Base-by-base conservation (phyloP, 2,113 vertebrate species). In the Gasterosteus nipponicus region DNA sequence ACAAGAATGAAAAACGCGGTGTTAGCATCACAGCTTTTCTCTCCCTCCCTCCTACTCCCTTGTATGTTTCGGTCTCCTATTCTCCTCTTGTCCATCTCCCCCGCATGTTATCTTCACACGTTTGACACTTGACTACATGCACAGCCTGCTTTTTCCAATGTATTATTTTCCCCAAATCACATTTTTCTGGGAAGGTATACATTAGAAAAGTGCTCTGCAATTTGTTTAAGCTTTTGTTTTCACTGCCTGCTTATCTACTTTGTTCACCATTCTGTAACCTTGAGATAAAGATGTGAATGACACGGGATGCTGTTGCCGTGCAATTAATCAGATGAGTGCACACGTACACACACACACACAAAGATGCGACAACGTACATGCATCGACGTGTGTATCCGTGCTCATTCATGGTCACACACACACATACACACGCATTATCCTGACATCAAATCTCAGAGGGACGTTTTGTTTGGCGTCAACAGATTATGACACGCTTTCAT, bases 241-340 rank as follows among this genome's bases (percentile, higher is more conserved):
- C 44, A 18, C 47, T 2, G 41, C 53, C 72, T 77, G 73, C 76
- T 89, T 87, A 91, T 89, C 87, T 76, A 31, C 76, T 79, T 81
- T 69, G 77, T 86, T 87, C 82, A 82, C 89, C 89, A 82, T 68
- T 83, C 88, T 91, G 91, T 86, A 90, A 89, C 91, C 90, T 92
- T 89, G 87, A 89, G 90, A 92, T 90, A 91, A 90, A 90, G 81
- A 88, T 47, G 77, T 69, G 80, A 89, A 85, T 80, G 83, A 89
- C 88, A 83, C 68, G 70, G 77, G 81, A 83, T 88, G 82, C 71
- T 51, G 73, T 77, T 78, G 66, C 81, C 38, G 73, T 33, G 84
- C 82, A 87, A 86, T 90, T 90, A 92, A 89, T 89, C 89, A 84
- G 79, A 81, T 62, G 31, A 65, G 67, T 38, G 61, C 69, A 68